These are phyloP conservation scores for Caenorhabditis elegans DNA, from an alignment of 1,140 invertebrate species.

Conservation along the genomic window WBcel235 BX284604.4:155001-155500, in stretches of 20 bases:
- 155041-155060: conserved; percentile 2
- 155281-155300: neutral
- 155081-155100: neutral
- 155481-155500: conserved; percentile 17
- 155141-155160: neutral
- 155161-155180: conserved; percentile 5
- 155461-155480: neutral
- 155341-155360: no score
- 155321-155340: neutral
- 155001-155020: no score
- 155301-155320: no score
- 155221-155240: conserved; percentile 22
- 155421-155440: neutral
- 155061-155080: neutral
- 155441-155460: neutral
- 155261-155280: neutral
- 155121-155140: neutral
- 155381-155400: no score
- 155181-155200: no score
- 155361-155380: no score
- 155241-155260: no score
- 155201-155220: neutral
- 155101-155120: neutral
- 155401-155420: no score
- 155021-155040: neutral